These are phyloP conservation scores for Heterocephalus glaber DNA, from an alignment of 2,113 vertebrate genomes.

Conservation along the genomic window DNA sequence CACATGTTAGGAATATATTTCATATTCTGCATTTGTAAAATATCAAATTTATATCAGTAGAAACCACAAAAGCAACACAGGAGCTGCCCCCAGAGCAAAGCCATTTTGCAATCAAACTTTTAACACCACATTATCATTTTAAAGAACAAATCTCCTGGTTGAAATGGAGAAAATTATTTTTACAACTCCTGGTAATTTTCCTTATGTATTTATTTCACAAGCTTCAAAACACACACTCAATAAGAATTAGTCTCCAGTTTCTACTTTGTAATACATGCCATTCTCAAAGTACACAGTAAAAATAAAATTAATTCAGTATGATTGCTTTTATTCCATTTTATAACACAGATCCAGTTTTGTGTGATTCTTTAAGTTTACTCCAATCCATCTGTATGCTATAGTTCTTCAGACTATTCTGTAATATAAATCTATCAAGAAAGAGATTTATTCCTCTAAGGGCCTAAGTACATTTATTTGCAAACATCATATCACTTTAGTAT, in stretches of 20 bases:
- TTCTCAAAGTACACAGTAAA: background rate
- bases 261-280: background rate
- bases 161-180: conserved; percentile 74
- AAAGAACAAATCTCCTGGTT: conserved; percentile 74
- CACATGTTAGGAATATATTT: conserved; percentile 89
- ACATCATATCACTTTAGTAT: background rate
- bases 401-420: background rate
- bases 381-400: background rate
- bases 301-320: conserved; percentile 50
- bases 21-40: conserved; percentile 89
- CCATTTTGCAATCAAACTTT: conserved; percentile 84
- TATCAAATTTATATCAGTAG: conserved; percentile 88
- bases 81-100: conserved; percentile 77
- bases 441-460: background rate
- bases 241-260: conserved; percentile 51
- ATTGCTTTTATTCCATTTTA: background rate
- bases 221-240: conserved; percentile 49
- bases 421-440: background rate
- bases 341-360: background rate
- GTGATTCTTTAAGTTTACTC: background rate
- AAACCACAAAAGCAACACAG: conserved; percentile 86
- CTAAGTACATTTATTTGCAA: conserved; percentile 10
- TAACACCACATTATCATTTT: conserved; percentile 84
- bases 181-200: conserved; percentile 70
- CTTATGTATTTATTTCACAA: conserved; percentile 67